A percentile compares a stretch with the other conserved stretches of the same genome.
phyloP scores from a whole-genome alignment of 2,797 vertebrate species.

The Adelosebastes latens region DNA sequence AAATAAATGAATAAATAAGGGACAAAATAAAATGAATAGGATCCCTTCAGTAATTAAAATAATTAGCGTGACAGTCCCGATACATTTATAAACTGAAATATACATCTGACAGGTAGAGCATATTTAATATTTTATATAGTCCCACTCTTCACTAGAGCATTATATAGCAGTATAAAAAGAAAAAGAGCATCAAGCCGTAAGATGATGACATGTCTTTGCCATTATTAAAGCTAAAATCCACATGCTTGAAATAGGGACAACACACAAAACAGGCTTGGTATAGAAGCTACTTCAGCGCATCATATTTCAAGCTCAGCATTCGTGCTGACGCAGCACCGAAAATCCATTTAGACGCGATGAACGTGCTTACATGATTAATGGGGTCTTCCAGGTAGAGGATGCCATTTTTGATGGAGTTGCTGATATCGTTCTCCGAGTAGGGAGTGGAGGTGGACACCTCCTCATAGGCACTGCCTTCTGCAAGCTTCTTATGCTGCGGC shows the following conservation, averaged over 20 bases:
- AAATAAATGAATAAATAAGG: too few species aligned
- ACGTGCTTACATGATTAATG: conserved; percentile 90
- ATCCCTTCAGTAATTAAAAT: too few species aligned
- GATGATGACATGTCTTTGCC: neutral
- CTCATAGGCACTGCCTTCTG: conserved; percentile 96
- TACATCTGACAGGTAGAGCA: too few species aligned
- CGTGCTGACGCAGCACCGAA: neutral
- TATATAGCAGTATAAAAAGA: neutral
- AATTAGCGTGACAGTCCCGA: too few species aligned
- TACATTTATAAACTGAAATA: too few species aligned
- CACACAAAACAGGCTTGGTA: neutral
- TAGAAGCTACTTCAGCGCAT: neutral
- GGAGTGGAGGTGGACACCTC: conserved; percentile 93
- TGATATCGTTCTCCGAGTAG: conserved; percentile 98
- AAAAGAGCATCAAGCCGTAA: neutral
- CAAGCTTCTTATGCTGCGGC: conserved; percentile 96
- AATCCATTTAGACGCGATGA: neutral
- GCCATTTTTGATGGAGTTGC: conserved; percentile 99
- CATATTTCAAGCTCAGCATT: neutral
- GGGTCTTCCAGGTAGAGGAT: conserved; percentile 97
- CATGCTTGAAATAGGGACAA: neutral
- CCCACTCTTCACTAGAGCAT: too few species aligned
- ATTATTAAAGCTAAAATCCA: neutral
- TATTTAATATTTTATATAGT: too few species aligned
- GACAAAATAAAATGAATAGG: too few species aligned